Conservation (phyloP, 2,113 vertebrate species). For the Python bivittatus region DNA sequence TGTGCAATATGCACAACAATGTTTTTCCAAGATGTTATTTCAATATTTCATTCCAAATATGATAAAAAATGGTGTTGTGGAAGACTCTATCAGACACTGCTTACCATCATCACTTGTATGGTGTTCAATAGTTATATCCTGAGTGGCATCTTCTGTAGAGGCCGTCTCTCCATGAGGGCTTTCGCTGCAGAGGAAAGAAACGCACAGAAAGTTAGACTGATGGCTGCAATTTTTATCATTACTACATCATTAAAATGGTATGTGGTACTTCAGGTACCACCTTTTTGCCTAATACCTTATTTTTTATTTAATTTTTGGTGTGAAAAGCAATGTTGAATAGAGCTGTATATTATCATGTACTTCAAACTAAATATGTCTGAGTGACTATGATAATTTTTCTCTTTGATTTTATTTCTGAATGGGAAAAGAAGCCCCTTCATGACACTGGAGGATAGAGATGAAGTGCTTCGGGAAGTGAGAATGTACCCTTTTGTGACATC, state of each 20-base stretch:
- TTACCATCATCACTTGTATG: slow-evolving; percentile 94
- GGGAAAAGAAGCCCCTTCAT: not conserved
- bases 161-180: slow-evolving; percentile 91
- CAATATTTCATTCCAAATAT: not conserved
- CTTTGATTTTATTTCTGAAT: not conserved
- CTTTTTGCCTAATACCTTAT: not conserved
- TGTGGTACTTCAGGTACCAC: not conserved
- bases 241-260: not conserved
- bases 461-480: not conserved
- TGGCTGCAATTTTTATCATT: not conserved
- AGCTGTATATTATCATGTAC: not conserved
- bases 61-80: not conserved
- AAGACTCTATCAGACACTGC: not conserved
- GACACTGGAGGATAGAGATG: not conserved
- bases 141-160: slow-evolving; percentile 84
- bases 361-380: not conserved
- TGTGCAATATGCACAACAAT: not conserved
- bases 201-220: not conserved
- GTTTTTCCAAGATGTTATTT: not conserved
- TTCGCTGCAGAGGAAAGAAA: slow-evolving; percentile 77
- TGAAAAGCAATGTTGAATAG: not conserved
- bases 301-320: not conserved
- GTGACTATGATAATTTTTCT: not conserved
- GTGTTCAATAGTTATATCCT: slow-evolving; percentile 81
- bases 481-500: not conserved